These are phyloP conservation scores for Ormyrus thymus DNA, from an alignment of 2,888 invertebrate genomes.

Conservation along the genomic window DNA sequence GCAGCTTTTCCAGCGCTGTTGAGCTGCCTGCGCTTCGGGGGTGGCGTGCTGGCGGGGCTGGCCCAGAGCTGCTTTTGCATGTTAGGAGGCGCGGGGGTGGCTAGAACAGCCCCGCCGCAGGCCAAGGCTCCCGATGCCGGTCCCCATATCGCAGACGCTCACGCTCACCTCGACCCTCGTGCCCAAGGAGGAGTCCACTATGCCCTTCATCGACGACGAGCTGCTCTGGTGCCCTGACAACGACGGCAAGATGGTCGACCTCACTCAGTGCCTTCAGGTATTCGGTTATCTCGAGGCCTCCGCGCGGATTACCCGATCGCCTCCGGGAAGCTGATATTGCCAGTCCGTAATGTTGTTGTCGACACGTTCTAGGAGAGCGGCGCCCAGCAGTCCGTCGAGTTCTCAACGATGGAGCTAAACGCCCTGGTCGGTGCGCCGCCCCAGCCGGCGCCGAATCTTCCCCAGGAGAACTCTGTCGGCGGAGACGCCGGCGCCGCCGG, in stretches of 20 bases:
- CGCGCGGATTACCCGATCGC: not conserved
- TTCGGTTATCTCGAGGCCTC: slow-evolving; percentile 71
- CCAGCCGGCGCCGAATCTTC: too few species aligned
- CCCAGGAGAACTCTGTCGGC: too few species aligned
- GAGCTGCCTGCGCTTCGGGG: not conserved
- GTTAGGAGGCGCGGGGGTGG: slow-evolving; percentile 74
- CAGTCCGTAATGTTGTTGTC: slow-evolving; percentile 23
- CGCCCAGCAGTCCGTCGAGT: slow-evolving; percentile 70
- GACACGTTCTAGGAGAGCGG: slow-evolving; percentile 70
- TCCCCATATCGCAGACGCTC: slow-evolving; percentile 74
- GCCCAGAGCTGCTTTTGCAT: slow-evolving; percentile 71
- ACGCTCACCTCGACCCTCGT: slow-evolving; percentile 73
- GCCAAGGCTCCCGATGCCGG: slow-evolving; percentile 75
- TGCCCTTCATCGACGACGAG: slow-evolving; percentile 98
- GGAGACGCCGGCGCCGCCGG: too few species aligned
- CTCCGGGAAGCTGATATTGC: slow-evolving; percentile 5
- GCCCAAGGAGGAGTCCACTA: slow-evolving; percentile 78
- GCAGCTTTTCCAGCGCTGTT: not conserved
- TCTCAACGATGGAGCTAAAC: slow-evolving; percentile 72
- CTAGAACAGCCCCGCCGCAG: slow-evolving; percentile 74
- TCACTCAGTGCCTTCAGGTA: slow-evolving; percentile 90
- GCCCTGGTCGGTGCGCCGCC: slow-evolving; percentile 69
- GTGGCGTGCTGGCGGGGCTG: slow-evolving; percentile 53
- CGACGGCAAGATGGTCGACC: slow-evolving; percentile 95
- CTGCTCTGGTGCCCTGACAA: slow-evolving; percentile 95